Percentiles rank a stretch among this genome's conserved stretches.
phyloP scores from a whole-genome alignment of 2,797 vertebrate species.

The Heterohyrax brucei region DNA sequence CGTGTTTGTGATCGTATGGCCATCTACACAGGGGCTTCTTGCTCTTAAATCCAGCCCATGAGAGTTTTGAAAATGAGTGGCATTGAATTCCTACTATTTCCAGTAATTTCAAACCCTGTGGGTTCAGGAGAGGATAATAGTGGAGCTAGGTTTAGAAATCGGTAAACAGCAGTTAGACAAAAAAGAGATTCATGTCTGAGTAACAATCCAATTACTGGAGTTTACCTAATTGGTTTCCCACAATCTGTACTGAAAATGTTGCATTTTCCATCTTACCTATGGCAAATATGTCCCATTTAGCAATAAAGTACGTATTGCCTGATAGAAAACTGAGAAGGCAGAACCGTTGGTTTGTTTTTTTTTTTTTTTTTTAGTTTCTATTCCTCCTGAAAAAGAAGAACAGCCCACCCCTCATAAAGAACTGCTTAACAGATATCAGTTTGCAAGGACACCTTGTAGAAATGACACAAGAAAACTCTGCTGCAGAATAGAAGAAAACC shows the following conservation, averaged over 20 bases:
- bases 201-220: slow-evolving; percentile 71
- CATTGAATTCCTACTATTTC: slow-evolving; percentile 71
- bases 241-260: slow-evolving; percentile 72
- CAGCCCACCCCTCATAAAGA: background rate
- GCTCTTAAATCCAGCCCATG: slow-evolving; percentile 60
- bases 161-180: slow-evolving; percentile 71
- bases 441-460: slow-evolving; percentile 56
- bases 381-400: slow-evolving; percentile 35
- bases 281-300: slow-evolving; percentile 71
- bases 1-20: slow-evolving; percentile 43
- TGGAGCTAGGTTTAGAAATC: slow-evolving; percentile 67
- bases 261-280: slow-evolving; percentile 77
- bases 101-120: slow-evolving; percentile 51
- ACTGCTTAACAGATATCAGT: slow-evolving; percentile 59
- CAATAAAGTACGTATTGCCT: slow-evolving; percentile 78
- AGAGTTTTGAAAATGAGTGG: slow-evolving; percentile 67
- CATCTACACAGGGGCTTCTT: slow-evolving; percentile 49
- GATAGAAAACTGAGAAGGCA: slow-evolving; percentile 77
- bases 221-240: slow-evolving; percentile 80
- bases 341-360: background rate
- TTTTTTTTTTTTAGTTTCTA: slow-evolving; percentile 26
- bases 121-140: slow-evolving; percentile 56
- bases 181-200: slow-evolving; percentile 67
- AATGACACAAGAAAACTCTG: slow-evolving; percentile 9
- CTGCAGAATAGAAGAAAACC: slow-evolving; percentile 9